Evolutionary conservation across 1,140 invertebrate species (phyloP).

Genomic region (Papilio polytes): DNA sequence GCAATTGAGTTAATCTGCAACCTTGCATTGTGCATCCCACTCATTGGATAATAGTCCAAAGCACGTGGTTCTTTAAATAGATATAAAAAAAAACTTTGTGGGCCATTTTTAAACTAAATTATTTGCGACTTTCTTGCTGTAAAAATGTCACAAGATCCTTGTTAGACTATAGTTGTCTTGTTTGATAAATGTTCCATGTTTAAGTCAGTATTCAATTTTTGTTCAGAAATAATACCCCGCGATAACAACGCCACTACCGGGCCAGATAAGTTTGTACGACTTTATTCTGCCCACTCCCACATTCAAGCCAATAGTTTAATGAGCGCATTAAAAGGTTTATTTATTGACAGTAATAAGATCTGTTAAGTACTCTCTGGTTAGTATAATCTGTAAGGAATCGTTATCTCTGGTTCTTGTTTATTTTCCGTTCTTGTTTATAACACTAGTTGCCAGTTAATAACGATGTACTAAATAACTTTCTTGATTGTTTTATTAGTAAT

Average conservation of each 20-base stretch:
- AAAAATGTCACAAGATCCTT: neutral
- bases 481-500: neutral
- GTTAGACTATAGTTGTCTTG: neutral
- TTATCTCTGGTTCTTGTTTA: slow-evolving; percentile 11
- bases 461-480: neutral
- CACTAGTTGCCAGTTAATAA: neutral
- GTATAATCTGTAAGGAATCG: slow-evolving; percentile 10
- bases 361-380: slow-evolving; percentile 22
- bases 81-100: neutral
- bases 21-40: neutral
- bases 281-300: slow-evolving; percentile 29
- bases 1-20: slow-evolving; percentile 25
- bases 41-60: slow-evolving; percentile 25
- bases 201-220: neutral
- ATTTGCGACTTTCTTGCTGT: neutral
- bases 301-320: slow-evolving; percentile 23
- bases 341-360: slow-evolving; percentile 28
- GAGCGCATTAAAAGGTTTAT: slow-evolving; percentile 20
- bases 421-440: neutral
- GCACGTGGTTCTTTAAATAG: slow-evolving; percentile 27
- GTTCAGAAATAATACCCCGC: neutral
- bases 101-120: neutral
- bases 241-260: neutral
- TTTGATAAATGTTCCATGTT: neutral
- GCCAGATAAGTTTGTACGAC: neutral